Evolutionary conservation across 1,140 invertebrate genomes (phyloP).

Genomic region (Myzus persicae): DNA sequence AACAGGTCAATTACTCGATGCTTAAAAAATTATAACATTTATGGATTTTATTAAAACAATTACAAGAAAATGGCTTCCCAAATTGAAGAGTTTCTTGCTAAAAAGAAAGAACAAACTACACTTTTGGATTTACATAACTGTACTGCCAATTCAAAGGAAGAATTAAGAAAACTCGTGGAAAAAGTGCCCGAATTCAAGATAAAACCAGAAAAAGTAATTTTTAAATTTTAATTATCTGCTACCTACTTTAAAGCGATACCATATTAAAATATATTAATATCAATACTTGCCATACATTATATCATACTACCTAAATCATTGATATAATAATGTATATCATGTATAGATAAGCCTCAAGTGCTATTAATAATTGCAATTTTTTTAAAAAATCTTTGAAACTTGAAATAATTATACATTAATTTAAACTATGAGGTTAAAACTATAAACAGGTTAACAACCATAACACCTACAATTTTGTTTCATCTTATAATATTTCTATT

Average conservation of each 20-base stretch:
- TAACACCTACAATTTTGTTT: too few relatives aligned
- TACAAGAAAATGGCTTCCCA: slow-evolving; percentile 69
- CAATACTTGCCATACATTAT: too few relatives aligned
- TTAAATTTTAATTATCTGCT: too few relatives aligned
- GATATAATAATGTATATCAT: too few relatives aligned
- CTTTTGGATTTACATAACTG: slow-evolving; percentile 84
- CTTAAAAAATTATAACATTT: not conserved
- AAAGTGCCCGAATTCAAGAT: slow-evolving; percentile 91
- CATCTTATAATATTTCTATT: too few relatives aligned
- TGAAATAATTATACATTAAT: not conserved
- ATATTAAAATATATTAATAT: not conserved
- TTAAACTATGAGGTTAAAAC: not conserved
- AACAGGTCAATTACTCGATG: not conserved
- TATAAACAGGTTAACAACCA: too few relatives aligned
- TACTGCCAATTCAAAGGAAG: slow-evolving; percentile 78
- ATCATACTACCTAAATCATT: too few relatives aligned
- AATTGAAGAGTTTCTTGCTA: slow-evolving; percentile 82
- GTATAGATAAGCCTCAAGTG: not conserved
- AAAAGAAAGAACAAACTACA: slow-evolving; percentile 83
- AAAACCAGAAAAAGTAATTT: slow-evolving; percentile 79
- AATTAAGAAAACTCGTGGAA: slow-evolving; percentile 81
- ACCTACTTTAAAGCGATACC: not conserved
- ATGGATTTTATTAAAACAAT: slow-evolving; percentile 60
- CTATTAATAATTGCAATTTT: not conserved
- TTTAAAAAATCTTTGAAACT: not conserved